phyloP scores from a whole-genome alignment of 2,888 invertebrate genomes.

The Cancer borealis region DNA sequence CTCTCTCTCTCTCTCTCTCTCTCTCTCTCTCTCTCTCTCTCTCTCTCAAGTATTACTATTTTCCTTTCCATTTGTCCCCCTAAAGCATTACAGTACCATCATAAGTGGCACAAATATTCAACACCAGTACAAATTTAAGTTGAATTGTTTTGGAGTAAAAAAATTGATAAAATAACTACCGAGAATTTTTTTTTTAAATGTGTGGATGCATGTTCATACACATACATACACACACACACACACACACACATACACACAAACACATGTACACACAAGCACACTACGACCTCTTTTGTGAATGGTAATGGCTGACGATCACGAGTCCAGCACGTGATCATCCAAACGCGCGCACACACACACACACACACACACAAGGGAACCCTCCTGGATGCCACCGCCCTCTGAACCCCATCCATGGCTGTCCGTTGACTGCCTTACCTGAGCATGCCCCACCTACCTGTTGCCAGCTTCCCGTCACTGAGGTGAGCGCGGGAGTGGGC shows the following conservation, averaged over 20 bases:
- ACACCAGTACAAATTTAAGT: background rate
- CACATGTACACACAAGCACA: background rate
- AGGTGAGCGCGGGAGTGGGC: background rate
- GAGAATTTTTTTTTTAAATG: no score
- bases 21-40: background rate
- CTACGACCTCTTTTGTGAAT: background rate
- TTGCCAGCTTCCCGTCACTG: background rate
- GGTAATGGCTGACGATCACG: no score
- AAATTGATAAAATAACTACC: no score
- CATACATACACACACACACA: no score
- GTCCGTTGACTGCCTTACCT: conserved; percentile 53
- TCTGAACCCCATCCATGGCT: conserved; percentile 66
- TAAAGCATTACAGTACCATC: no score
- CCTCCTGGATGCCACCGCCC: conserved; percentile 61
- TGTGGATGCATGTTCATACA: no score
- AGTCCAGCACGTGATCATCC: background rate
- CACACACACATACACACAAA: no score
- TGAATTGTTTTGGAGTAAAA: background rate
- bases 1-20: conserved; percentile 24
- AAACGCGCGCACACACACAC: background rate
- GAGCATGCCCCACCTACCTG: conserved; percentile 39
- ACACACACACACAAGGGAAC: conserved; percentile 46
- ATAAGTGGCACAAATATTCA: background rate
- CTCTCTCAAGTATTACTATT: no score
- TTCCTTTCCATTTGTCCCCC: no score